A percentile compares a stretch with the other conserved stretches of the same genome.
phyloP scores from a whole-genome alignment of 2,113 vertebrate species.

The Polypterus bichir region DNA sequence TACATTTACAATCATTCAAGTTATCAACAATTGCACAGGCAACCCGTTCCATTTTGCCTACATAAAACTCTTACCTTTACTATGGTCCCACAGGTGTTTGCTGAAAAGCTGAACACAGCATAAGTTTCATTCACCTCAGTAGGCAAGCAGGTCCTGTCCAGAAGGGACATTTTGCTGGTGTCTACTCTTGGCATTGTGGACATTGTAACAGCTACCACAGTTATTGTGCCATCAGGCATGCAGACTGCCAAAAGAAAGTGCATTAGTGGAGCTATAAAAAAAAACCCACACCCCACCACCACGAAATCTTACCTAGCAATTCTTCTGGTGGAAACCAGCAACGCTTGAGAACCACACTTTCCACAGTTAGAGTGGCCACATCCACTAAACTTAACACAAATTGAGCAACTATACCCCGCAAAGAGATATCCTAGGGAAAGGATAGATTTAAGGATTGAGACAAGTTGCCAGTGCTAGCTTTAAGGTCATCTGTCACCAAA shows the following conservation, averaged over 20 bases:
- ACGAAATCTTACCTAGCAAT: constrained; percentile 28
- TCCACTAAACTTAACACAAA: constrained; percentile 29
- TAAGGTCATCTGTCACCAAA: background rate
- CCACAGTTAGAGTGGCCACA: constrained; percentile 4
- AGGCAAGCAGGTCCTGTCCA: constrained; percentile 32
- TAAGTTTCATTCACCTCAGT: constrained; percentile 22
- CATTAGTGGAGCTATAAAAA: background rate
- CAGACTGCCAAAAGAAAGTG: constrained; percentile 34
- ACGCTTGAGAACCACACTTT: constrained; percentile 15
- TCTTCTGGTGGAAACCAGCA: constrained; percentile 30
- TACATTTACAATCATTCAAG: background rate
- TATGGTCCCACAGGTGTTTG: constrained; percentile 40
- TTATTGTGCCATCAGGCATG: constrained; percentile 39
- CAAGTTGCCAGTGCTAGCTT: background rate
- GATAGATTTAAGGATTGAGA: background rate
- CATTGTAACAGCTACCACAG: constrained; percentile 32
- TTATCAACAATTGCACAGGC: background rate
- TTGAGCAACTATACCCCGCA: constrained; percentile 27
- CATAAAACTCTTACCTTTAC: constrained; percentile 27
- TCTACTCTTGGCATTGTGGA: constrained; percentile 14
- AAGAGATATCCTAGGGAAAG: constrained; percentile 20
- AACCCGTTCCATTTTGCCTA: background rate
- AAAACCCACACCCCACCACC: background rate
- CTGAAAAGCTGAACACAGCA: constrained; percentile 37
- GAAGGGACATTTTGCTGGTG: constrained; percentile 22